Evolutionary conservation across 1,140 invertebrate species (phyloP).

Genomic region (Venustaconcha ellipsiformis): DNA sequence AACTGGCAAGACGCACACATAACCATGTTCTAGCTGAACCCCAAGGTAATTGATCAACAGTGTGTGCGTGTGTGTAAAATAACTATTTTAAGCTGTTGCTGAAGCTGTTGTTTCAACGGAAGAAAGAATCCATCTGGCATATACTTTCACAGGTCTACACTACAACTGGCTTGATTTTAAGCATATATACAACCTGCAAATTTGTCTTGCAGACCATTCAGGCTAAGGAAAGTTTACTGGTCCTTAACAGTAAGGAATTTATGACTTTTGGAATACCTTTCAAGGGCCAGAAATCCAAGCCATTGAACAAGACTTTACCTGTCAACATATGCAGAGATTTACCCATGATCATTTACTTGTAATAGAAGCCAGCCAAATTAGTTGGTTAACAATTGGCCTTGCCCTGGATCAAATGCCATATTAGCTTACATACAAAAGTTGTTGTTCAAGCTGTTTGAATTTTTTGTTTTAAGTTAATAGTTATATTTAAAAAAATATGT

Average conservation of each 20-base stretch:
- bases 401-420: background rate
- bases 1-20: no score
- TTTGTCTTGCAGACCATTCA: background rate
- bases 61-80: no score
- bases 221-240: background rate
- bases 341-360: background rate
- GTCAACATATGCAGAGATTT: background rate
- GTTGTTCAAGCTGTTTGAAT: no score
- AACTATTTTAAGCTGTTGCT: no score
- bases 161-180: background rate
- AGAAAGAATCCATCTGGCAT: background rate
- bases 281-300: background rate
- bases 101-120: no score
- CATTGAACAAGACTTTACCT: background rate
- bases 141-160: constrained; percentile 1
- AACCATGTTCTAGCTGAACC: no score
- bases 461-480: background rate
- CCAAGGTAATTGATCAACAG: no score
- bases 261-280: background rate
- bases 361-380: background rate
- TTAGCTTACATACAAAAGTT: background rate
- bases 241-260: background rate
- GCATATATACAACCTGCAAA: background rate
- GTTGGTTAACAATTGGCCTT: background rate
- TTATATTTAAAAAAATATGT: background rate